Conservation (phyloP, 2,797 vertebrate genomes). For the Simalia tracyae region DNA sequence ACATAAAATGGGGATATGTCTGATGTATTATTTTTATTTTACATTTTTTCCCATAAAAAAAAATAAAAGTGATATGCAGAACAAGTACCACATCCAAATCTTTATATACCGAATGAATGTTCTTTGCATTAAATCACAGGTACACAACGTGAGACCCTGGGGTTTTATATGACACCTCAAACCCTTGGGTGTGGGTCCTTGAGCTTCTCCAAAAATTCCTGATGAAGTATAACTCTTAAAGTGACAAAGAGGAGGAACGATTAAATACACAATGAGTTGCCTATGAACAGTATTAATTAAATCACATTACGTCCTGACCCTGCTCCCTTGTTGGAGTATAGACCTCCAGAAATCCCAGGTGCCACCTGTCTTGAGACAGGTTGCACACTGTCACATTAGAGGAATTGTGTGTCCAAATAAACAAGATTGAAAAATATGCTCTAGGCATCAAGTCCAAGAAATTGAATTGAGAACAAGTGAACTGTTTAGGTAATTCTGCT, state of each 20-base stretch:
- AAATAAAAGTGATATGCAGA: background rate
- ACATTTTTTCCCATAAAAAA: background rate
- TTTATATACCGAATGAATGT: background rate
- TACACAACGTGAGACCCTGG: background rate
- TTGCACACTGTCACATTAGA: background rate
- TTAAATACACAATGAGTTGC: background rate
- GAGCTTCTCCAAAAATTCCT: background rate
- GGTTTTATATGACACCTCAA: background rate
- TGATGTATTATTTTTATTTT: background rate
- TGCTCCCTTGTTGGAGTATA: background rate
- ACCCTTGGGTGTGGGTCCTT: background rate
- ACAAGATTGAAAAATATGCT: background rate
- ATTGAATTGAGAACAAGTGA: slow-evolving; percentile 8
- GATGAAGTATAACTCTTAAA: background rate
- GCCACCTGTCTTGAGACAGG: background rate
- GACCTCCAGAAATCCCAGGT: background rate
- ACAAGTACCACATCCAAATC: background rate
- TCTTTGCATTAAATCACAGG: background rate
- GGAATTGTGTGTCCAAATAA: background rate
- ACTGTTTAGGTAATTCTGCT: background rate
- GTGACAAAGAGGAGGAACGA: background rate
- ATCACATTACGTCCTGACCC: background rate
- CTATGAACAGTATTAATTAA: background rate
- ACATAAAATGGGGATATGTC: background rate
- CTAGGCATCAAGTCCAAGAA: background rate